Percentiles rank a stretch among this genome's conserved stretches.
These are phyloP conservation scores for Leucania comma DNA, from an alignment of 2,888 invertebrate species.

Conservation along the genomic window DNA sequence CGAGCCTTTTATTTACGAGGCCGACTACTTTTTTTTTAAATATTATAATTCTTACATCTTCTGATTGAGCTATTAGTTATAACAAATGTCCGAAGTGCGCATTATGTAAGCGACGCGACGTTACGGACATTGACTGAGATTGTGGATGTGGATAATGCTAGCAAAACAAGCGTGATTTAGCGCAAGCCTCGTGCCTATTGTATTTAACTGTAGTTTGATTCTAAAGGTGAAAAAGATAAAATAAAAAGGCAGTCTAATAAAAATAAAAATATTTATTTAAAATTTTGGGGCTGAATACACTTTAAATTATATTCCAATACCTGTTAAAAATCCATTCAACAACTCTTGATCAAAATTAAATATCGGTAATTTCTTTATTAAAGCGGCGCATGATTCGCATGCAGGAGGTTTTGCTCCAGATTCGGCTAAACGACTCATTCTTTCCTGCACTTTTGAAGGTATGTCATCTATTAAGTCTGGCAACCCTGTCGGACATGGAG, in stretches of 20 bases:
- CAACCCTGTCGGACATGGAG: slow-evolving; percentile 57
- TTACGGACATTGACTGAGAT: no score
- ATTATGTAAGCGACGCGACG: no score
- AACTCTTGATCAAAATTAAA: slow-evolving; percentile 72
- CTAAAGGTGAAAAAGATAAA: background rate
- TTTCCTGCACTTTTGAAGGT: slow-evolving; percentile 58
- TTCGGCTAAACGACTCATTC: slow-evolving; percentile 45
- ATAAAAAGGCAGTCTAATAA: background rate
- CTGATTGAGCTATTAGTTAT: no score
- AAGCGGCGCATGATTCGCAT: slow-evolving; percentile 41
- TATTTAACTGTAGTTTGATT: no score
- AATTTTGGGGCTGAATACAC: background rate
- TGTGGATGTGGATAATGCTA: no score
- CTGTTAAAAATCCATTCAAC: slow-evolving; percentile 70
- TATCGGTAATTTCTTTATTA: slow-evolving; percentile 56
- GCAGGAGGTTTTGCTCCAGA: slow-evolving; percentile 14
- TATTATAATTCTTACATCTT: no score
- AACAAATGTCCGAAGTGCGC: no score
- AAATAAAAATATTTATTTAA: slow-evolving; percentile 22
- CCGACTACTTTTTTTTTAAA: no score
- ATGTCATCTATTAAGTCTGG: slow-evolving; percentile 67
- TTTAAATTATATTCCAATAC: slow-evolving; percentile 61
- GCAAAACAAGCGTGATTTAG: no score
- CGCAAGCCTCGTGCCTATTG: no score
- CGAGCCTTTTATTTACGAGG: no score